These are phyloP conservation scores for Philereme vetulata DNA, from an alignment of 2,888 invertebrate genomes.

Conservation along the genomic window DNA sequence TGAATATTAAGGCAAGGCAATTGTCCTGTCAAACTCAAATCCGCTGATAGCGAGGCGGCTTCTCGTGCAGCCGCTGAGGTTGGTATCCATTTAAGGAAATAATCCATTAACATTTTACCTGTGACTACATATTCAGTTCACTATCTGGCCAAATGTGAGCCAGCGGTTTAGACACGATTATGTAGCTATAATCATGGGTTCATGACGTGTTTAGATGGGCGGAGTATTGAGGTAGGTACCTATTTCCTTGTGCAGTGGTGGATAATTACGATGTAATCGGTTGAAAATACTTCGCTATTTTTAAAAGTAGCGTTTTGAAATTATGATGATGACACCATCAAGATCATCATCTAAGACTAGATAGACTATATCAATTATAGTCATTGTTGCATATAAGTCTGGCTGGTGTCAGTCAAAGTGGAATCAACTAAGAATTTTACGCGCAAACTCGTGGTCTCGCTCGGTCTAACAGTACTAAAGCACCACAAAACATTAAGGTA, in stretches of 20 bases:
- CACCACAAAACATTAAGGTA: too few species aligned
- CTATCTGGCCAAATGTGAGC: slow-evolving; percentile 48
- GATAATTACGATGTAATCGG: slow-evolving; percentile 26
- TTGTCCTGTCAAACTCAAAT: slow-evolving; percentile 60
- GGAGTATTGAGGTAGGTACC: slow-evolving; percentile 14
- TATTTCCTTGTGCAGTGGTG: slow-evolving; percentile 30
- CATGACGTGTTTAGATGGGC: slow-evolving; percentile 35
- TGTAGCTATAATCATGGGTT: slow-evolving; percentile 31
- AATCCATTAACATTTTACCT: slow-evolving; percentile 72
- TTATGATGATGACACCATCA: too few species aligned
- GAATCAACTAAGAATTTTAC: too few species aligned
- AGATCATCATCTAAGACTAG: too few species aligned
- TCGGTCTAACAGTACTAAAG: too few species aligned
- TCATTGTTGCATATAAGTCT: too few species aligned
- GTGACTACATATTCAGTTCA: slow-evolving; percentile 60
- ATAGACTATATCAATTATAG: too few species aligned
- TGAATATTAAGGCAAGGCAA: slow-evolving; percentile 62
- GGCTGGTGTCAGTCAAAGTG: too few species aligned
- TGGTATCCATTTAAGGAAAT: slow-evolving; percentile 62
- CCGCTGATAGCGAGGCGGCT: slow-evolving; percentile 51
- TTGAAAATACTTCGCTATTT: too few species aligned
- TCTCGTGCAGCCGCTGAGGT: slow-evolving; percentile 53
- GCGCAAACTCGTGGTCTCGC: too few species aligned
- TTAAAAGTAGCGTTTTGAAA: too few species aligned
- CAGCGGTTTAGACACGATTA: slow-evolving; percentile 54